Evolutionary conservation across 2,888 invertebrate genomes (phyloP).

Genomic region (Trypoxylon attenuatum): DNA sequence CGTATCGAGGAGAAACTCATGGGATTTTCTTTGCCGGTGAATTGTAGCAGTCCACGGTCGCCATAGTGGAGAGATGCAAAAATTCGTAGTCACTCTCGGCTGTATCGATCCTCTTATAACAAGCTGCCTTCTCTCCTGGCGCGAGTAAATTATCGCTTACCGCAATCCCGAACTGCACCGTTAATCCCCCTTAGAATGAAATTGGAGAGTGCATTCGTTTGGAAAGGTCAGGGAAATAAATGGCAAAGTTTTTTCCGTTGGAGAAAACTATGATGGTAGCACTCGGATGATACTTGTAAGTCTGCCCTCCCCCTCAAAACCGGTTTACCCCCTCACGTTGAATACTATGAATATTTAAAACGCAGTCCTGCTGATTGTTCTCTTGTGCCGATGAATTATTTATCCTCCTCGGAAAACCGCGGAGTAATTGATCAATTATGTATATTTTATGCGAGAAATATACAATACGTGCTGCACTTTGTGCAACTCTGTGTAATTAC

Average conservation of each 20-base stretch:
- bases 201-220: slow-evolving; percentile 46
- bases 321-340: background rate
- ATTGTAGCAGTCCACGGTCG: too few species aligned
- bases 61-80: slow-evolving; percentile 12
- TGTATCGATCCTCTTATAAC: slow-evolving; percentile 36
- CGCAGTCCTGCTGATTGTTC: background rate
- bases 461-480: background rate
- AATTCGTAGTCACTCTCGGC: slow-evolving; percentile 23
- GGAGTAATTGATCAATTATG: background rate
- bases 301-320: slow-evolving; percentile 7
- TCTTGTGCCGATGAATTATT: background rate
- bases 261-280: slow-evolving; percentile 10
- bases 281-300: slow-evolving; percentile 16
- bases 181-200: slow-evolving; percentile 49
- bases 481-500: too few species aligned
- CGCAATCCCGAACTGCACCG: slow-evolving; percentile 38
- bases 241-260: slow-evolving; percentile 31
- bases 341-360: background rate
- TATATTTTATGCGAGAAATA: background rate
- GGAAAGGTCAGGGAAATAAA: slow-evolving; percentile 43
- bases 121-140: slow-evolving; percentile 24
- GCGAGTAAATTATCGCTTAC: slow-evolving; percentile 45
- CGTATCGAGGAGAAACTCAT: too few species aligned
- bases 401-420: background rate
- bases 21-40: too few species aligned